phyloP scores from a whole-genome alignment of 2,888 invertebrate species.

The Orchesella flavescens region DNA sequence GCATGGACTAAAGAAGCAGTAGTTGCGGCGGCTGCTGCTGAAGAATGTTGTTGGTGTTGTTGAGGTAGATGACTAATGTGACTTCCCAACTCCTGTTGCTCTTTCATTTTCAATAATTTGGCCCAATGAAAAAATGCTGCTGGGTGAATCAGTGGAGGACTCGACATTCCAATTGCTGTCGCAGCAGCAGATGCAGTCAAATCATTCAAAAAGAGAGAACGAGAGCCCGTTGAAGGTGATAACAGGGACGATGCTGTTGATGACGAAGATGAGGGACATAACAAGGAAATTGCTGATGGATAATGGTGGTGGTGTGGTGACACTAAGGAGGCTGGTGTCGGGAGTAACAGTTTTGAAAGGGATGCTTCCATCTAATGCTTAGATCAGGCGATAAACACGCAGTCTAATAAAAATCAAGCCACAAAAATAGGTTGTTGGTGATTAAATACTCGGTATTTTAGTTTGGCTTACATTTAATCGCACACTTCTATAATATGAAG shows the following conservation, averaged over 20 bases:
- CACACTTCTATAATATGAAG: too few species aligned
- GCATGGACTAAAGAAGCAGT: slow-evolving; percentile 42
- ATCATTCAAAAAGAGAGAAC: slow-evolving; percentile 56
- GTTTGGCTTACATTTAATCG: too few species aligned
- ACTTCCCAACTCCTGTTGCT: slow-evolving; percentile 58
- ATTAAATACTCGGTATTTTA: too few species aligned
- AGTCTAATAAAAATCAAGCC: neutral
- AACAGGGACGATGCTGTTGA: slow-evolving; percentile 30
- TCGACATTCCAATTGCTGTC: slow-evolving; percentile 53
- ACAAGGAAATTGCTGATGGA: slow-evolving; percentile 18
- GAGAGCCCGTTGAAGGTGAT: slow-evolving; percentile 36
- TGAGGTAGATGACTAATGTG: slow-evolving; percentile 50
- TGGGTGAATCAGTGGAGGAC: slow-evolving; percentile 66
- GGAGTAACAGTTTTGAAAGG: slow-evolving; percentile 52
- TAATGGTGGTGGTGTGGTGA: slow-evolving; percentile 32
- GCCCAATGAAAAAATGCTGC: slow-evolving; percentile 71
- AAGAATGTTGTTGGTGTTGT: slow-evolving; percentile 17
- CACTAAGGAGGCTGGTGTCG: slow-evolving; percentile 32
- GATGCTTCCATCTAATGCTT: slow-evolving; percentile 51
- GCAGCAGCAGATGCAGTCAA: slow-evolving; percentile 51
- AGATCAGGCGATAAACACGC: too few species aligned
- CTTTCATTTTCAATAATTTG: slow-evolving; percentile 67
- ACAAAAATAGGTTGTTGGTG: neutral
- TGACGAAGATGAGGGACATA: slow-evolving; percentile 51
- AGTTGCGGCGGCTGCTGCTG: slow-evolving; percentile 43